A percentile compares a stretch with the other conserved stretches of the same genome.
phyloP scores from a whole-genome alignment of 2,888 invertebrate species.

The Agonopterix arenella region DNA sequence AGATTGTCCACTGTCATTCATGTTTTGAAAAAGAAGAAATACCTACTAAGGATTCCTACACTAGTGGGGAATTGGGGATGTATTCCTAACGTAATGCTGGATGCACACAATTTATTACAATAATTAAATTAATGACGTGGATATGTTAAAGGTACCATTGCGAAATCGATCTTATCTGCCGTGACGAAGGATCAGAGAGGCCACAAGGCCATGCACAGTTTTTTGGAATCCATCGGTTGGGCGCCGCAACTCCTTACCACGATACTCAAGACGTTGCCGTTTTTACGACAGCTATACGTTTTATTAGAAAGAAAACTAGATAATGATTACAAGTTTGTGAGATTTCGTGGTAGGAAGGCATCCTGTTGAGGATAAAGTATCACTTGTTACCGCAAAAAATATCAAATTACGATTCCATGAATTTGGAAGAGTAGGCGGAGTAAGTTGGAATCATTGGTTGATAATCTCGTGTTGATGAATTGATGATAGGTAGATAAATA shows the following conservation, averaged over 20 bases:
- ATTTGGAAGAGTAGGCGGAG: slow-evolving; percentile 14
- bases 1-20: too few species aligned
- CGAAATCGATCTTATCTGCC: slow-evolving; percentile 8
- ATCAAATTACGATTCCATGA: slow-evolving; percentile 26
- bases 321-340: too few species aligned
- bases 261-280: neutral
- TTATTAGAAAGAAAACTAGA: too few species aligned
- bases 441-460: too few species aligned
- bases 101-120: neutral
- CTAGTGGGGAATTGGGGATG: too few species aligned
- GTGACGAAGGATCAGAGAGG: slow-evolving; percentile 10
- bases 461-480: too few species aligned
- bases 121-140: neutral
- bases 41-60: too few species aligned
- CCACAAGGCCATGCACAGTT: slow-evolving; percentile 22
- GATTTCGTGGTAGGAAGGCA: slow-evolving; percentile 8
- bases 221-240: slow-evolving; percentile 20
- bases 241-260: slow-evolving; percentile 2
- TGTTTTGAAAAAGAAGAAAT: too few species aligned
- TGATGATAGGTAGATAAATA: too few species aligned
- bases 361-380: slow-evolving; percentile 22
- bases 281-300: too few species aligned
- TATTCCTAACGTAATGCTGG: too few species aligned
- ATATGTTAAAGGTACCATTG: neutral
- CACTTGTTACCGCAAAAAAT: slow-evolving; percentile 23